Evolutionary conservation across 2,888 invertebrate genomes (phyloP).

Genomic region (Piscicola geometra): DNA sequence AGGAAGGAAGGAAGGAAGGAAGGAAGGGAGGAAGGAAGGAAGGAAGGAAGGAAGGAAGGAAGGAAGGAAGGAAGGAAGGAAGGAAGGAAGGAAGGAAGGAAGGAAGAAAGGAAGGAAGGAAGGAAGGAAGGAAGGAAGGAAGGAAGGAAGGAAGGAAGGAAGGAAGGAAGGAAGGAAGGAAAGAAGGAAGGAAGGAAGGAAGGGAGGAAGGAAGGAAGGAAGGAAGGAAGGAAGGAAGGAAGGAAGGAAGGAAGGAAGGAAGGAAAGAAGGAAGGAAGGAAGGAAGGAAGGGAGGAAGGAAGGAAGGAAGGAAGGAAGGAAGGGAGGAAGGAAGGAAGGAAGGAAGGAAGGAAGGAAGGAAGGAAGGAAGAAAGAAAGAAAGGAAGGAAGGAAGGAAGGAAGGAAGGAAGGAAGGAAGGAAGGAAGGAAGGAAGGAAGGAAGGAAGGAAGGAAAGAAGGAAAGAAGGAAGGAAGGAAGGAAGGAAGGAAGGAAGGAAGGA

Average conservation of each 20-base stretch:
- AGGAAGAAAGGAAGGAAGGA: neutral
- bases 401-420: neutral
- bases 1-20: neutral
- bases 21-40: neutral
- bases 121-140: neutral
- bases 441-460: constrained; percentile 8
- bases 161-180: neutral
- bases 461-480: neutral
- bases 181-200: neutral
- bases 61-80: constrained; percentile 2
- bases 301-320: neutral
- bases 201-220: neutral
- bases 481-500: no score
- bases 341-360: neutral
- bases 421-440: neutral
- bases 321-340: neutral
- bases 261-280: neutral
- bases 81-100: neutral
- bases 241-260: neutral
- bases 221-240: constrained; percentile 7
- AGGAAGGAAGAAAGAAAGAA: neutral
- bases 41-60: neutral
- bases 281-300: neutral
- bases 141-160: neutral
- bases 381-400: neutral